Conservation (phyloP, 2,113 vertebrate genomes). For the Leucopsar rothschildi region DNA sequence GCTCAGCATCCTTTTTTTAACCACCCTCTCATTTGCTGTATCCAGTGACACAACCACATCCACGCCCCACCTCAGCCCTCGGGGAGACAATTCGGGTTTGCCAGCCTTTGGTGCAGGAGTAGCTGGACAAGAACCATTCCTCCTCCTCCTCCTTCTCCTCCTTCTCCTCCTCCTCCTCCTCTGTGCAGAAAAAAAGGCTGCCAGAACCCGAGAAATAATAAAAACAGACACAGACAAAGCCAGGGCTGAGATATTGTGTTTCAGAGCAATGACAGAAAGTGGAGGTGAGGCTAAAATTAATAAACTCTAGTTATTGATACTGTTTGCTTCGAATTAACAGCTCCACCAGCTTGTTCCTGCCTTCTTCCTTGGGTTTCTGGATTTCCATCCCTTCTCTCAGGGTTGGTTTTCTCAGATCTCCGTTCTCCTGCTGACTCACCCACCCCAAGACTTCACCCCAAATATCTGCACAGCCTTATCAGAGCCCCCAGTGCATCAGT, state of each 20-base stretch:
- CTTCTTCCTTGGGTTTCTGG: background rate
- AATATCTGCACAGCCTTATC: background rate
- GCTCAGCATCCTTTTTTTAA: background rate
- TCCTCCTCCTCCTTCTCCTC: background rate
- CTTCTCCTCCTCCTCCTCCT: background rate
- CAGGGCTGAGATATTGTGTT: background rate
- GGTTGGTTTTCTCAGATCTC: background rate
- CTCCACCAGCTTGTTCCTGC: background rate
- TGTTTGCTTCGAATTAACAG: background rate
- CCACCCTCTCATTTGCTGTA: background rate
- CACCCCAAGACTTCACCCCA: background rate
- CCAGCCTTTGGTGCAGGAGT: background rate
- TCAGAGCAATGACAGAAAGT: background rate
- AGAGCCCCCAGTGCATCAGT: background rate
- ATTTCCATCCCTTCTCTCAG: background rate
- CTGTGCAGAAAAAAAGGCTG: background rate
- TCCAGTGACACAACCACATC: background rate
- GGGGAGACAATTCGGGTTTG: background rate
- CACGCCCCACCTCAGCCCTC: background rate
- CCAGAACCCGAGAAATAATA: background rate
- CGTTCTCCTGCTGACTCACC: background rate
- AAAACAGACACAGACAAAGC: background rate
- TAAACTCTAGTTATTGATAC: accelerated
- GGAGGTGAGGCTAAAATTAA: background rate
- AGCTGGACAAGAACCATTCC: background rate